Conservation (phyloP, 2,797 vertebrate genomes). For the Sebastes minor region DNA sequence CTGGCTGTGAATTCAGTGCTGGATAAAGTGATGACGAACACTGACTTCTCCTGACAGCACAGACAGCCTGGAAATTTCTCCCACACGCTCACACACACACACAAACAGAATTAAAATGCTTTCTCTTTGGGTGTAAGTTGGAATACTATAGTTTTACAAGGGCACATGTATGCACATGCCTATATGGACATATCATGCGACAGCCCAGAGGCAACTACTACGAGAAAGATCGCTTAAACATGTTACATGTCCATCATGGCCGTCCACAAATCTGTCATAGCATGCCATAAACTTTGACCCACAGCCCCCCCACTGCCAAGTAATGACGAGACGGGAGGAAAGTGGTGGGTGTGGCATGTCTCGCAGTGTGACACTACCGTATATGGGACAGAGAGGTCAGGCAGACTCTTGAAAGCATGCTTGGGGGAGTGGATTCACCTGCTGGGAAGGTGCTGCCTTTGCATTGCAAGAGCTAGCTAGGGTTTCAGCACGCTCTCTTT, state of each 20-base stretch:
- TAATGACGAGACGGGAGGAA: neutral
- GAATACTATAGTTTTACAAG: constrained; percentile 10
- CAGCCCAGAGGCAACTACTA: neutral
- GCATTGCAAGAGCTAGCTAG: neutral
- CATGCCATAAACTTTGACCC: constrained; percentile 32
- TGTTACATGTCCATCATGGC: constrained; percentile 57
- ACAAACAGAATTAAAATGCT: constrained; percentile 26
- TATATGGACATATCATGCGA: neutral
- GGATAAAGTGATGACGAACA: constrained; percentile 48
- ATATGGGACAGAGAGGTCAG: constrained; percentile 67
- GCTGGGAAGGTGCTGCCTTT: constrained; percentile 30
- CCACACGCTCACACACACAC: neutral
- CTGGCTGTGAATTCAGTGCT: constrained; percentile 59
- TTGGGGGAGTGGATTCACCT: constrained; percentile 40
- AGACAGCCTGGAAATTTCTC: constrained; percentile 38
- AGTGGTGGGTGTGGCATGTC: constrained; percentile 28
- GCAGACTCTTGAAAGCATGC: neutral
- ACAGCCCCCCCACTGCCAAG: neutral
- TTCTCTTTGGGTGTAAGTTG: neutral
- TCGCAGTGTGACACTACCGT: constrained; percentile 64
- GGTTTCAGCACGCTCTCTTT: constrained; percentile 5
- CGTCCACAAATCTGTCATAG: constrained; percentile 59
- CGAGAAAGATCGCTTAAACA: constrained; percentile 8
- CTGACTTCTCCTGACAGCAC: constrained; percentile 54
- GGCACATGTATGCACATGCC: neutral